These are phyloP conservation scores for Pipistrellus pipistrellus DNA, from an alignment of 2,797 vertebrate species.

Conservation along the genomic window DNA sequence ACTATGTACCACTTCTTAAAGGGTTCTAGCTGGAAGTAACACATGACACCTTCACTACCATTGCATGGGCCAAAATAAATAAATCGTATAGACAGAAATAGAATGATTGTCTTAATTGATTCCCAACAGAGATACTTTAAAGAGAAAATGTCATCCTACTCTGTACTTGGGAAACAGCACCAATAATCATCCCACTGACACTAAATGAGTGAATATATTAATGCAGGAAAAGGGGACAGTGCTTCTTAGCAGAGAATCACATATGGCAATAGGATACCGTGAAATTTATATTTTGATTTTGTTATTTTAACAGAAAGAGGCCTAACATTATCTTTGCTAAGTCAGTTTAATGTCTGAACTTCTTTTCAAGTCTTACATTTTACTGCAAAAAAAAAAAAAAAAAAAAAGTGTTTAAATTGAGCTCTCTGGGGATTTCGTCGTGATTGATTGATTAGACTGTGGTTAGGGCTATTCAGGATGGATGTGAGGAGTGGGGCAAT, in stretches of 20 bases:
- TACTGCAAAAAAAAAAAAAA: too few relatives aligned
- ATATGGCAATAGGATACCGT: not conserved
- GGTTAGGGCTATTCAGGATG: slow-evolving; percentile 11
- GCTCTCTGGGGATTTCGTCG: slow-evolving; percentile 41
- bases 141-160: not conserved
- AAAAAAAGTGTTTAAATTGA: slow-evolving; percentile 51
- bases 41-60: not conserved
- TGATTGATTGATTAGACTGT: slow-evolving; percentile 63
- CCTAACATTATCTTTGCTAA: slow-evolving; percentile 43
- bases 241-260: slow-evolving; percentile 1
- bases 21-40: not conserved
- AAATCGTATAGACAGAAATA: not conserved
- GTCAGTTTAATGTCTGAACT: slow-evolving; percentile 34
- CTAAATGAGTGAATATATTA: not conserved
- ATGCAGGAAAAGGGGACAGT: not conserved
- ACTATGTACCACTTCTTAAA: not conserved
- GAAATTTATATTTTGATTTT: slow-evolving; percentile 41
- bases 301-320: not conserved
- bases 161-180: not conserved
- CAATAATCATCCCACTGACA: not conserved
- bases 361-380: slow-evolving; percentile 59
- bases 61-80: not conserved
- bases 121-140: not conserved
- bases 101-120: not conserved
- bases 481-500: not conserved